Base-by-base conservation (phyloP, 2,888 invertebrate genomes). In the Dusona sp. region DNA sequence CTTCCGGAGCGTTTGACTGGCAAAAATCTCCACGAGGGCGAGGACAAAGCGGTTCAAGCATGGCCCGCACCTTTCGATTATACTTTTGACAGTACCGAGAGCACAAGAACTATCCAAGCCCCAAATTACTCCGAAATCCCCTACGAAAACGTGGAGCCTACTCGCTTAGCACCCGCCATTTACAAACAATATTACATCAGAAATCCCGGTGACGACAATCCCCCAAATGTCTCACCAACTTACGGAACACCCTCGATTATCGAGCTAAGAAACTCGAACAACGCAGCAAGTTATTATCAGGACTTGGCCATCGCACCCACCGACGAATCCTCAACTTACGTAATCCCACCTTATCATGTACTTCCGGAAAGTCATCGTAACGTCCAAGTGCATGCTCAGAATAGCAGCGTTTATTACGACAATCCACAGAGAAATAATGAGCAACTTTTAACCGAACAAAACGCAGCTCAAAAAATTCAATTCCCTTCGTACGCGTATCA, bases 61-160 rank as follows among this genome's bases (percentile, higher is more conserved):
- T 93, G 93, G 90, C 93, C 93, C 0, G 89, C 92, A 19, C 92
- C 93, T 0, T 93, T 93, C 65, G 93, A 94, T 65, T 91, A 91
- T 13, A 88, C 89, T 1, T 90, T 90, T 16, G 93, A 92, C 29
- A 89, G 90, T 16, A 89, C 91, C 0, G 89, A 90, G 73, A 90
- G 89, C 64, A 88, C 89, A 0, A 86, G 90, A 51, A 80, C 85
- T 11, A 70, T 88, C 0, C 51, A 48, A 45, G 33, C 11, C n/a
- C 73, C 67, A 25, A 79, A 84, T 74, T 82, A 70, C 45, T 78
- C 54, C 38, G n/a, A 65, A 65, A 25, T 72, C 19, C 68, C n/a
- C 3, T 67, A 78, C 70, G 83, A 72, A 13, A 29, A 78, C 16
- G 45, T 79, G 16, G 64, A 78, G 11, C 83, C 85, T 8, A 84